Evolutionary conservation across 2,797 vertebrate genomes (phyloP).

Genomic region (Alauda arvensis): DNA sequence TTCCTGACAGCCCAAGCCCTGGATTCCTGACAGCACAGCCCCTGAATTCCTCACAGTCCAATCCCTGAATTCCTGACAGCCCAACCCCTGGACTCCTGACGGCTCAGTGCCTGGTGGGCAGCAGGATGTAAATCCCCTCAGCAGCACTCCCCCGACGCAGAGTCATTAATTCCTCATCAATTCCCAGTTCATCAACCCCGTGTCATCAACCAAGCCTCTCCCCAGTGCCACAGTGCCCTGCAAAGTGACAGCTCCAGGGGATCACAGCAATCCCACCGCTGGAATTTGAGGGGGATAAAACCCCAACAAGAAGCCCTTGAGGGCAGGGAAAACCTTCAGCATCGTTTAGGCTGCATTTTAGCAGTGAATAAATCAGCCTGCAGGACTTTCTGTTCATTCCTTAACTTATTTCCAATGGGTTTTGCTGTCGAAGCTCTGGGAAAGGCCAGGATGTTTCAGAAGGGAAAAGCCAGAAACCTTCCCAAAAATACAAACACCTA

Average conservation of each 20-base stretch:
- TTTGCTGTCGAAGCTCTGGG: neutral
- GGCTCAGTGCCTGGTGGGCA: neutral
- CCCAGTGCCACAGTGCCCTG: neutral
- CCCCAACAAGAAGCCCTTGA: neutral
- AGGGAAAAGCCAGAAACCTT: neutral
- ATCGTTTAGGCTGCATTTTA: neutral
- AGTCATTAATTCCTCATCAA: conserved; percentile 2
- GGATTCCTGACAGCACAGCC: neutral
- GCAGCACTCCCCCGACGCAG: neutral
- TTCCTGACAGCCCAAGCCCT: neutral
- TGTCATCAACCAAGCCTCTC: neutral
- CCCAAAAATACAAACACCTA: neutral
- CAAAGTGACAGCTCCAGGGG: neutral
- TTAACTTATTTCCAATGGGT: neutral
- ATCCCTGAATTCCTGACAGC: neutral
- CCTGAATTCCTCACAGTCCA: neutral
- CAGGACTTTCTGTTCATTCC: neutral
- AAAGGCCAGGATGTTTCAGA: neutral
- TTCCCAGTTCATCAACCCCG: neutral
- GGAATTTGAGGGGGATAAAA: neutral
- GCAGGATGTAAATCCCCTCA: neutral
- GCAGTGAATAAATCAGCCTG: neutral
- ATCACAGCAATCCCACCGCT: neutral
- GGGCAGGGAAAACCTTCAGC: neutral
- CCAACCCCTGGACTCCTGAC: neutral